A percentile compares a stretch with the other conserved stretches of the same genome.
phyloP scores from a whole-genome alignment of 1,140 invertebrate genomes.

The Drosophila rhopaloa region DNA sequence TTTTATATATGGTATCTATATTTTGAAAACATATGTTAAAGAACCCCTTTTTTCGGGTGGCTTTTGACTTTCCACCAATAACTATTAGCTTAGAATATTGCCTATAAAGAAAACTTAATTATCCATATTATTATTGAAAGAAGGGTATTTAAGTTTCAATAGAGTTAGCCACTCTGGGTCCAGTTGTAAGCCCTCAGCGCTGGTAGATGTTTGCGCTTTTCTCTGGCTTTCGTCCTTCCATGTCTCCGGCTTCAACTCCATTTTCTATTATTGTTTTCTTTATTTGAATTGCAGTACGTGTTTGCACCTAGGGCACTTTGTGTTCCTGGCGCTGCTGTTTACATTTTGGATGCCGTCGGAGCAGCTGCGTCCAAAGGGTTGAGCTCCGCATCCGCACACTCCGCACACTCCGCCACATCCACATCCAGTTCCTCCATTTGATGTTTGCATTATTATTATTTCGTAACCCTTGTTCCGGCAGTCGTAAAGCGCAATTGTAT shows the following conservation, averaged over 20 bases:
- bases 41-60: no score
- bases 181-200: slow-evolving; percentile 47
- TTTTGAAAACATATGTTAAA: no score
- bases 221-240: slow-evolving; percentile 53
- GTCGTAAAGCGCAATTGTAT: slow-evolving; percentile 46
- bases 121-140: neutral
- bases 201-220: slow-evolving; percentile 60
- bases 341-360: slow-evolving; percentile 52
- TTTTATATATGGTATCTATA: no score
- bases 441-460: slow-evolving; percentile 54
- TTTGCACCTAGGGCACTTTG: slow-evolving; percentile 79
- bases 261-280: slow-evolving; percentile 83
- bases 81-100: no score
- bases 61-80: no score
- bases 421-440: slow-evolving; percentile 14
- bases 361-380: slow-evolving; percentile 66
- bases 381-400: slow-evolving; percentile 1
- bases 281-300: slow-evolving; percentile 81
- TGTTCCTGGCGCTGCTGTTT: slow-evolving; percentile 38
- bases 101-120: neutral
- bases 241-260: slow-evolving; percentile 59
- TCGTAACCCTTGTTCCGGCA: slow-evolving; percentile 26
- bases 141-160: neutral
- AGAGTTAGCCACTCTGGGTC: neutral
- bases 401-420: neutral